phyloP scores from a whole-genome alignment of 2,797 vertebrate genomes.

The Semaprochilodus insignis region DNA sequence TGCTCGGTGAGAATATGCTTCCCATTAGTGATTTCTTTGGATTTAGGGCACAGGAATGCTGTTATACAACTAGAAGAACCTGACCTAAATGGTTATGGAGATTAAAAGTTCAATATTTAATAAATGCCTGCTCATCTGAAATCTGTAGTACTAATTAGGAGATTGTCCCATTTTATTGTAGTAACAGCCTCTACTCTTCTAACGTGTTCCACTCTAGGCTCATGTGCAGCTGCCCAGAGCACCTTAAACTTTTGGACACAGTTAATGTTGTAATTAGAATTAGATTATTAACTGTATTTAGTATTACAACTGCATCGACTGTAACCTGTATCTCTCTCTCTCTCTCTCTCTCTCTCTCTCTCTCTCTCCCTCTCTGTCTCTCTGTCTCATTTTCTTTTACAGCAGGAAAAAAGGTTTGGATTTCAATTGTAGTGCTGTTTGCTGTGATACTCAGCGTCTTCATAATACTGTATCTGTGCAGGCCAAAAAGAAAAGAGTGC shows the following conservation, averaged over 20 bases:
- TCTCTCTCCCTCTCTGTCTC: not conserved
- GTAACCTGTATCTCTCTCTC: conserved; percentile 6
- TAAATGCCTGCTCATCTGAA: not conserved
- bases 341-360: not conserved
- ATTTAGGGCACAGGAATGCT: not conserved
- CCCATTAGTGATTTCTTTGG: no score
- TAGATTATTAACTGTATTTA: not conserved
- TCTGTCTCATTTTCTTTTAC: conserved; percentile 11
- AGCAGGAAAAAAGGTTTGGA: not conserved
- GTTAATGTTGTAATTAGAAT: no score
- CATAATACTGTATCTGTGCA: conserved; percentile 27
- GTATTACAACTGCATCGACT: no score
- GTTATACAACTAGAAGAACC: not conserved
- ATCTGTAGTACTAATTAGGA: not conserved
- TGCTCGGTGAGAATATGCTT: not conserved
- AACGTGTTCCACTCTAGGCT: no score
- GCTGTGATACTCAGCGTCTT: not conserved
- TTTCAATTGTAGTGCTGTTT: conserved; percentile 4
- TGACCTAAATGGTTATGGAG: not conserved
- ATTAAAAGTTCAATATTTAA: not conserved
- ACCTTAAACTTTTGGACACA: not conserved
- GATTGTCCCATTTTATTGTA: not conserved
- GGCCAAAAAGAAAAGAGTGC: conserved; percentile 50
- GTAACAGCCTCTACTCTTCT: not conserved
- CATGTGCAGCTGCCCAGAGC: no score